These are phyloP conservation scores for Pimephales promelas DNA, from an alignment of 2,113 vertebrate species.

Conservation along the genomic window DNA sequence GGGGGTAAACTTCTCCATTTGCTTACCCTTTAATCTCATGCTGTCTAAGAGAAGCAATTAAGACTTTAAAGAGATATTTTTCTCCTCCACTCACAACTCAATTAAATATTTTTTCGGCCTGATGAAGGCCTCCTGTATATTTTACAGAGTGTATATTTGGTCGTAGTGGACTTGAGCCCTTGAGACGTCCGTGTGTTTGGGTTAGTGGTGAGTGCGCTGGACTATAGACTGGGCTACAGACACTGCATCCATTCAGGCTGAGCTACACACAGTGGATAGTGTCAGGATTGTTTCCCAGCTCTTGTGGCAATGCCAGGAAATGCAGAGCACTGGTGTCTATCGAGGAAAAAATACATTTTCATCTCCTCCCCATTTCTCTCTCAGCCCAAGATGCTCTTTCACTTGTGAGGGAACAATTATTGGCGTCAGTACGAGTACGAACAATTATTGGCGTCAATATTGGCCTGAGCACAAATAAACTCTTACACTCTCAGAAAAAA, in stretches of 20 bases:
- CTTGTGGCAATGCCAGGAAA: constrained; percentile 70
- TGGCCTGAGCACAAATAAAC: no score
- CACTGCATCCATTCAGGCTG: constrained; percentile 70
- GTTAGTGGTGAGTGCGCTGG: constrained; percentile 63
- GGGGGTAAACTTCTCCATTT: background rate
- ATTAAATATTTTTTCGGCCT: constrained; percentile 75
- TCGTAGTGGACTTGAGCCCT: constrained; percentile 57
- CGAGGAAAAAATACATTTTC: constrained; percentile 64
- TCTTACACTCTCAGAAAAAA: no score
- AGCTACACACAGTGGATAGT: constrained; percentile 67
- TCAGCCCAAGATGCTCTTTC: constrained; percentile 15
- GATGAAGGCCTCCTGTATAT: constrained; percentile 63
- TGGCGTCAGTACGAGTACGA: constrained; percentile 53
- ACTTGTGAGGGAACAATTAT: constrained; percentile 29
- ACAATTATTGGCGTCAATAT: no score
- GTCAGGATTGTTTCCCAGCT: constrained; percentile 69
- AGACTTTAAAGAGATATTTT: constrained; percentile 32
- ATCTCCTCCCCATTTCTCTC: constrained; percentile 35
- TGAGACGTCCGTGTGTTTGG: constrained; percentile 72
- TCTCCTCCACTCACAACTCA: constrained; percentile 59
- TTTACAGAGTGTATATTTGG: constrained; percentile 69
- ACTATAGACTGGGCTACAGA: constrained; percentile 62
- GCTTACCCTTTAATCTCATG: constrained; percentile 16
- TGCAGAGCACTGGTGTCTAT: constrained; percentile 69
- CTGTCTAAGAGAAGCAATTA: constrained; percentile 1